These are phyloP conservation scores for Epistrophella euchroma DNA, from an alignment of 2,888 invertebrate genomes.

Conservation along the genomic window DNA sequence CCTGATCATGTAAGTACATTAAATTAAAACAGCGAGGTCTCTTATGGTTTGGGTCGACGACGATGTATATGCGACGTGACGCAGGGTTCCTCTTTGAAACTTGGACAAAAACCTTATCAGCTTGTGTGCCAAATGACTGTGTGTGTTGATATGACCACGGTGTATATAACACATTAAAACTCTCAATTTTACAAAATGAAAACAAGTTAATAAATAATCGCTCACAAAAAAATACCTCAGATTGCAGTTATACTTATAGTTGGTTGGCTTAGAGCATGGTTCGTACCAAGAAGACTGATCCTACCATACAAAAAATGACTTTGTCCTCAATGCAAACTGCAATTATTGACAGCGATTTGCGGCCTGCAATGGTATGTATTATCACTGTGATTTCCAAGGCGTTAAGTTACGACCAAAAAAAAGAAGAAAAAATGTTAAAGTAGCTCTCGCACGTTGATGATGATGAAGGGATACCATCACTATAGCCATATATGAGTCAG, in stretches of 20 bases:
- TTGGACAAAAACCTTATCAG: constrained; percentile 57
- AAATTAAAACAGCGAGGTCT: constrained; percentile 54
- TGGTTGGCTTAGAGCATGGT: not conserved
- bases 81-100: not conserved
- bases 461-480: constrained; percentile 59
- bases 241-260: constrained; percentile 16
- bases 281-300: constrained; percentile 14
- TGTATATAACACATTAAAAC: constrained; percentile 63
- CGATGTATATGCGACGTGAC: not conserved
- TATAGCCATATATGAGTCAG: constrained; percentile 1
- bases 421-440: constrained; percentile 47
- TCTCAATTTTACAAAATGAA: constrained; percentile 74
- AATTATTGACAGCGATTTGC: constrained; percentile 51
- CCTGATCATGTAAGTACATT: constrained; percentile 74
- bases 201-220: constrained; percentile 75
- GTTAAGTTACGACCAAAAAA: constrained; percentile 41
- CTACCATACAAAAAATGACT: constrained; percentile 14
- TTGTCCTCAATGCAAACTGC: constrained; percentile 49
- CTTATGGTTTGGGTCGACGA: not conserved
- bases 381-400: constrained; percentile 63
- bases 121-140: constrained; percentile 75
- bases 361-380: constrained; percentile 51
- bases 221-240: constrained; percentile 66
- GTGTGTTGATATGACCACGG: constrained; percentile 75
- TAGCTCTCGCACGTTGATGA: constrained; percentile 55